A percentile compares a stretch with the other conserved stretches of the same genome.
These are phyloP conservation scores for Drosophila nr. fundita DNA, from an alignment of 2,888 invertebrate species.

Conservation along the genomic window DNA sequence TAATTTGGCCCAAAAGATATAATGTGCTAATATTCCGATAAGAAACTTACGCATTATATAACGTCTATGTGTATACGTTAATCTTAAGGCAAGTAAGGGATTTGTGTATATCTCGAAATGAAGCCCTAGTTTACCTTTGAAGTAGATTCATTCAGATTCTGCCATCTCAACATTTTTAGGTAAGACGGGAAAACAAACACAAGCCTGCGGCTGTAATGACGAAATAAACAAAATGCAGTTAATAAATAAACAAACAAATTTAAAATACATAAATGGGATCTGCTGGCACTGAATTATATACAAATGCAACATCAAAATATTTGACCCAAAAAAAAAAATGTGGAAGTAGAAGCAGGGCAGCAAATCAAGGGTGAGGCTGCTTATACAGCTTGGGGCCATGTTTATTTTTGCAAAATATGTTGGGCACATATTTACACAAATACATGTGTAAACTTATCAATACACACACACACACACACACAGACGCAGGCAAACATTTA, in stretches of 20 bases:
- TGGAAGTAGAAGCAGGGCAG: neutral
- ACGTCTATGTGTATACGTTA: slow-evolving; percentile 6
- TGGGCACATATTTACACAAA: slow-evolving; percentile 75
- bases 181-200: slow-evolving; percentile 34
- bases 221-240: slow-evolving; percentile 76
- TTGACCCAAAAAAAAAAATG: slow-evolving; percentile 40
- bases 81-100: neutral
- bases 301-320: slow-evolving; percentile 32
- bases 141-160: slow-evolving; percentile 3
- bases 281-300: slow-evolving; percentile 10
- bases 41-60: slow-evolving; percentile 28
- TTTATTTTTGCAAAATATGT: slow-evolving; percentile 80
- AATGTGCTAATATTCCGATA: slow-evolving; percentile 65
- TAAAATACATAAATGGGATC: slow-evolving; percentile 64
- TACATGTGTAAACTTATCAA: slow-evolving; percentile 67
- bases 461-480: slow-evolving; percentile 21
- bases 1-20: slow-evolving; percentile 45
- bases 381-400: slow-evolving; percentile 67
- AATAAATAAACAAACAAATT: slow-evolving; percentile 81
- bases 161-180: neutral
- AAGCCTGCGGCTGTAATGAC: slow-evolving; percentile 54
- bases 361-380: slow-evolving; percentile 33
- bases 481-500: slow-evolving; percentile 14
- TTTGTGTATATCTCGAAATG: neutral
- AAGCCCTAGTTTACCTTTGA: slow-evolving; percentile 29